These are phyloP conservation scores for Eupithecia vulgata DNA, from an alignment of 2,888 invertebrate genomes.

Conservation along the genomic window DNA sequence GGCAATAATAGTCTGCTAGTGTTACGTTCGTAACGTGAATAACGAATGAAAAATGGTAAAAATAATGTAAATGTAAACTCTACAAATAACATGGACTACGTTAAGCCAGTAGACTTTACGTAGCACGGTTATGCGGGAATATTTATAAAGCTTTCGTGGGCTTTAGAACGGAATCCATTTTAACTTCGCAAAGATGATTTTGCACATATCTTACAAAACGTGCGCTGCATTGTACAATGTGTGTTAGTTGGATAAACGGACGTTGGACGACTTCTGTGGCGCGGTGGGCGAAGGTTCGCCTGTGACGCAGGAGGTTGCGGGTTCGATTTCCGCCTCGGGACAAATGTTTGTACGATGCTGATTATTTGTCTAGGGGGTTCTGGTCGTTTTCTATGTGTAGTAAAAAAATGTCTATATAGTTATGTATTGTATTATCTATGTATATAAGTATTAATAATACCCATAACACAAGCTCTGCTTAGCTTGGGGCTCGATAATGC, in stretches of 20 bases:
- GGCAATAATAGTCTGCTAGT: not conserved
- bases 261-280: no score
- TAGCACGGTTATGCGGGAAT: not conserved
- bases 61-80: not conserved
- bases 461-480: no score
- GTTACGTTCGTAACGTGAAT: not conserved
- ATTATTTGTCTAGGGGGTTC: no score
- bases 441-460: no score
- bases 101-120: not conserved
- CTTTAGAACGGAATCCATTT: not conserved
- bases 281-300: no score
- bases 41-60: not conserved
- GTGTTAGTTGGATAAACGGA: not conserved
- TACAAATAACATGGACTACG: conserved; percentile 1
- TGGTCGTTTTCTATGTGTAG: no score
- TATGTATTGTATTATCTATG: no score
- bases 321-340: no score
- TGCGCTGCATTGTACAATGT: not conserved
- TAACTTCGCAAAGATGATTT: conserved; percentile 11
- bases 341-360: no score
- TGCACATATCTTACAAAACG: conserved; percentile 5
- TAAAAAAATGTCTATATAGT: no score
- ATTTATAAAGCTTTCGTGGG: conserved; percentile 12
- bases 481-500: no score
- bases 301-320: no score